These are phyloP conservation scores for Lordiphosa clarofinis DNA, from an alignment of 1,140 invertebrate species.

Conservation along the genomic window DNA sequence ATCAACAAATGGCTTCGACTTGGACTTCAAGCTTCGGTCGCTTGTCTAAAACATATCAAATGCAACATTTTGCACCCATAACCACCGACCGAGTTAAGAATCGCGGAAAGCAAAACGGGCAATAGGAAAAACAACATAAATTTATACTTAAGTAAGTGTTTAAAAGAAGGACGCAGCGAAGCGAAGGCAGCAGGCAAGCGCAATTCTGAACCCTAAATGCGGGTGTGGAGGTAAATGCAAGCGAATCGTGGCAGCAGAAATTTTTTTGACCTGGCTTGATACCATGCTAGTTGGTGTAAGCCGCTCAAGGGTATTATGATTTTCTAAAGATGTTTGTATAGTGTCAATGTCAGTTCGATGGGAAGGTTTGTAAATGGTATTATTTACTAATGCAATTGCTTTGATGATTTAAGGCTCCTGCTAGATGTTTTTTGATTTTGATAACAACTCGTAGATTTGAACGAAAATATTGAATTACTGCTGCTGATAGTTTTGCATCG, in stretches of 20 bases:
- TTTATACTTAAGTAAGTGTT: slow-evolving; percentile 77
- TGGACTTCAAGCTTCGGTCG: slow-evolving; percentile 37
- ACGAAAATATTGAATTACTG: too few species aligned
- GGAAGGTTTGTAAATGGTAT: background rate
- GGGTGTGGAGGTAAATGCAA: too few species aligned
- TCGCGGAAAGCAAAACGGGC: slow-evolving; percentile 14
- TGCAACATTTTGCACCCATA: slow-evolving; percentile 72
- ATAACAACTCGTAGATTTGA: too few species aligned
- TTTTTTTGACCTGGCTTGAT: too few species aligned
- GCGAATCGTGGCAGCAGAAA: too few species aligned
- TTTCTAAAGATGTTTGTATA: background rate
- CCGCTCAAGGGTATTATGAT: slow-evolving; percentile 1
- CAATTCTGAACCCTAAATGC: background rate
- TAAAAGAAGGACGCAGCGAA: slow-evolving; percentile 66
- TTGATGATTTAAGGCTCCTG: too few species aligned
- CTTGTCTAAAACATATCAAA: slow-evolving; percentile 74
- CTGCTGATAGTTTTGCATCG: too few species aligned
- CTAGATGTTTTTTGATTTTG: too few species aligned
- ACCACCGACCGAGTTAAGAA: slow-evolving; percentile 16
- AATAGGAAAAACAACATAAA: slow-evolving; percentile 71
- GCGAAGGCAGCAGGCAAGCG: slow-evolving; percentile 25
- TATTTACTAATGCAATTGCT: background rate
- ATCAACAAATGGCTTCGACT: slow-evolving; percentile 58
- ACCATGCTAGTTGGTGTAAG: background rate
- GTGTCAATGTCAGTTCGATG: background rate